phyloP scores from a whole-genome alignment of 2,888 invertebrate species.

The Mesochorus sp. region DNA sequence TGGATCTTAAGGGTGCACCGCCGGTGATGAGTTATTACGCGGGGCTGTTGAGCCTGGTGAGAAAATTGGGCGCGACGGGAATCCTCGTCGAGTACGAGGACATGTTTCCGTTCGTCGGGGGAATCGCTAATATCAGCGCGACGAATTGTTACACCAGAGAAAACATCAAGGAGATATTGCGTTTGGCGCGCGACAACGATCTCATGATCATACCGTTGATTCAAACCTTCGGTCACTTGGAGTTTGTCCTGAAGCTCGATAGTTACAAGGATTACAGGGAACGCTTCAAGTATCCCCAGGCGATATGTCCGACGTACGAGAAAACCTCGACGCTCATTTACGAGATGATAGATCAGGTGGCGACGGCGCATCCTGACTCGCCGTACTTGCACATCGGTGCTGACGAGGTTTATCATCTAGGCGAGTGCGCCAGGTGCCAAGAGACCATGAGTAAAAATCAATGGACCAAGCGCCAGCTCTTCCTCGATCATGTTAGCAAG shows the following conservation, averaged over 20 bases:
- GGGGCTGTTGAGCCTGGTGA: slow-evolving; percentile 85
- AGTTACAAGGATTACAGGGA: slow-evolving; percentile 88
- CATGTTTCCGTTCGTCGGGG: slow-evolving; percentile 90
- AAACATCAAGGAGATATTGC: slow-evolving; percentile 84
- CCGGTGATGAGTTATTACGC: slow-evolving; percentile 86
- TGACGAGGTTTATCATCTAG: slow-evolving; percentile 91
- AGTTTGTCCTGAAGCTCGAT: slow-evolving; percentile 89
- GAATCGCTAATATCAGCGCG: slow-evolving; percentile 85
- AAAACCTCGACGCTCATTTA: slow-evolving; percentile 84
- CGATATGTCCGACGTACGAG: slow-evolving; percentile 88
- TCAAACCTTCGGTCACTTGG: slow-evolving; percentile 94
- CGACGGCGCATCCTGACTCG: slow-evolving; percentile 83
- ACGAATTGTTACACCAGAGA: slow-evolving; percentile 85
- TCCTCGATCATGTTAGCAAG: slow-evolving; percentile 85
- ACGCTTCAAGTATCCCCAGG: slow-evolving; percentile 84
- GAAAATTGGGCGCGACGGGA: slow-evolving; percentile 88
- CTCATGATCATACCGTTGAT: slow-evolving; percentile 90
- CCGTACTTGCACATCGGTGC: slow-evolving; percentile 89
- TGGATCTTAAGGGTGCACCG: slow-evolving; percentile 93
- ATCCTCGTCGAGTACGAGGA: slow-evolving; percentile 93
- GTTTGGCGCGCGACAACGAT: slow-evolving; percentile 84
- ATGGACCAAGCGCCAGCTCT: slow-evolving; percentile 85
- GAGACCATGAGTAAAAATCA: slow-evolving; percentile 78
- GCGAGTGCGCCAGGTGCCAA: slow-evolving; percentile 85
- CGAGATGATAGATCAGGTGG: slow-evolving; percentile 89